Evolutionary conservation across 1,140 invertebrate species (phyloP).

Genomic region (Drosophila auraria): DNA sequence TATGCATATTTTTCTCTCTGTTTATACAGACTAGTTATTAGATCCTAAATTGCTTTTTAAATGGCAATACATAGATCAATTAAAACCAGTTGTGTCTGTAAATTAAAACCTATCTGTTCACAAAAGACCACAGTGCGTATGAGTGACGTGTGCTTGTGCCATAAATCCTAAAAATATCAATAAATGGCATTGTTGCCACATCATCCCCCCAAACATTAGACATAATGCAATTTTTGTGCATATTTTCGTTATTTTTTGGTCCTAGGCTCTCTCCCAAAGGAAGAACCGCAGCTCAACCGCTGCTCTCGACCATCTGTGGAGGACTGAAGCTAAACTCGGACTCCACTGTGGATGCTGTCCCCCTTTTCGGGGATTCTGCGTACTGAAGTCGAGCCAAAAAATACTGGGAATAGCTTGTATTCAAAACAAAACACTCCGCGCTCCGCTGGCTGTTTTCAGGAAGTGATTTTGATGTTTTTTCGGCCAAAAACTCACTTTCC

Average conservation of each 20-base stretch:
- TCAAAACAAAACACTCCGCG: slow-evolving; percentile 37
- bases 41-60: slow-evolving; percentile 30
- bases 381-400: neutral
- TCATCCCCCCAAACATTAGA: slow-evolving; percentile 2
- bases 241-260: slow-evolving; percentile 9
- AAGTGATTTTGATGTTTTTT: slow-evolving; percentile 13
- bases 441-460: slow-evolving; percentile 11
- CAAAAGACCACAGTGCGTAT: slow-evolving; percentile 16
- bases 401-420: slow-evolving; percentile 49
- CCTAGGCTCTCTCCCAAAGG: neutral
- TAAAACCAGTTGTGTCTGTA: slow-evolving; percentile 36
- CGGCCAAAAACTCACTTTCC: slow-evolving; percentile 21
- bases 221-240: slow-evolving; percentile 14
- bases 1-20: neutral
- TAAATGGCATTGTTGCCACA: slow-evolving; percentile 15
- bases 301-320: slow-evolving; percentile 40
- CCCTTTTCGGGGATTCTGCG: slow-evolving; percentile 50
- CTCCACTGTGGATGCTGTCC: slow-evolving; percentile 67
- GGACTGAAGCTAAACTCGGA: slow-evolving; percentile 26
- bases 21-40: slow-evolving; percentile 3
- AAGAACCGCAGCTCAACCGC: slow-evolving; percentile 4
- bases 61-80: slow-evolving; percentile 44
- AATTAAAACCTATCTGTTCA: slow-evolving; percentile 9
- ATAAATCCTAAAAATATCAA: slow-evolving; percentile 6
- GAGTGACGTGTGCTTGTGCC: slow-evolving; percentile 18